phyloP scores from a whole-genome alignment of 2,113 vertebrate genomes.

The Elaphurus davidianus region DNA sequence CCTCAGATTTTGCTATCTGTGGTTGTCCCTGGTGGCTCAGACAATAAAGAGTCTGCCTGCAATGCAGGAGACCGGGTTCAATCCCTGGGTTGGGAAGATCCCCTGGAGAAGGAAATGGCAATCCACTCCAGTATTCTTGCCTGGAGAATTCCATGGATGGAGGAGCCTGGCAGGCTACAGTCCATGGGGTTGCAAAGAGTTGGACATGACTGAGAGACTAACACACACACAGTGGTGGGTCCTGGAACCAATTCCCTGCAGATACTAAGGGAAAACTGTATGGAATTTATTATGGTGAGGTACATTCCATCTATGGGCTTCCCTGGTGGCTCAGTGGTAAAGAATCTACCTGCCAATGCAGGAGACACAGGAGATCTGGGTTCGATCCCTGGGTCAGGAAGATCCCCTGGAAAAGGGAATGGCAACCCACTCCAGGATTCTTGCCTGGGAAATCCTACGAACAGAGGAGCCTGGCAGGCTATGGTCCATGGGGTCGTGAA shows the following conservation, averaged over 20 bases:
- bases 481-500: background rate
- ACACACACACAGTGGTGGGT: background rate
- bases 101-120: background rate
- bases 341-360: background rate
- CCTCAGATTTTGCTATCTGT: background rate
- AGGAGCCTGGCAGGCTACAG: background rate
- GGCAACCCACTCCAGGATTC: background rate
- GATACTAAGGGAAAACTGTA: background rate
- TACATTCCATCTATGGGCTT: background rate
- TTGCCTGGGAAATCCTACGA: background rate
- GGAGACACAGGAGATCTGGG: background rate
- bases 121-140: background rate
- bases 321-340: background rate
- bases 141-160: background rate
- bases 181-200: background rate
- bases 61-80: background rate
- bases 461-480: background rate
- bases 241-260: background rate
- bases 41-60: background rate
- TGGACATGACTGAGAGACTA: background rate
- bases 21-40: background rate
- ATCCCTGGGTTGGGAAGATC: background rate
- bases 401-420: background rate
- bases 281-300: background rate
- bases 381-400: background rate